Percentiles rank a stretch among this genome's conserved stretches.
Evolutionary conservation across 1,140 invertebrate species (phyloP).

Genomic region (Bathynomus jamesi): DNA sequence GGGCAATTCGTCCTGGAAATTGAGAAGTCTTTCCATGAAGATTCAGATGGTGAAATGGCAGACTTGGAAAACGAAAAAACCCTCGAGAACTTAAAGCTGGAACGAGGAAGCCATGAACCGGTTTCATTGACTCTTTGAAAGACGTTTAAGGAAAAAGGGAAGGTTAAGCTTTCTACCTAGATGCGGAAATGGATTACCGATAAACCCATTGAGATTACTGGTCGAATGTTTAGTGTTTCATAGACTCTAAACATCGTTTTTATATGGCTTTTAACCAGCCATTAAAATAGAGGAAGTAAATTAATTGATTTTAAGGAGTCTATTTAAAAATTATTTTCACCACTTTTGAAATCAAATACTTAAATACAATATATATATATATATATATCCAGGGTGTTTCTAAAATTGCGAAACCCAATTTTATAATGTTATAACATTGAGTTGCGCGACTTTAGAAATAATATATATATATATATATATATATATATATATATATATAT

Average conservation of each 20-base stretch:
- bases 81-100: neutral
- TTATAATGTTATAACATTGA: too few relatives aligned
- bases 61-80: neutral
- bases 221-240: neutral
- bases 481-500: too few relatives aligned
- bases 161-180: neutral
- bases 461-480: too few relatives aligned
- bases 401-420: too few relatives aligned
- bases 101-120: neutral
- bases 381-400: too few relatives aligned
- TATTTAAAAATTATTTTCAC: too few relatives aligned
- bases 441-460: too few relatives aligned
- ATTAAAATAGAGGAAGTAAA: too few relatives aligned
- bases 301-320: too few relatives aligned
- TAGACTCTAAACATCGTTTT: neutral
- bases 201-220: neutral
- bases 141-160: neutral
- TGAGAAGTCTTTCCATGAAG: neutral
- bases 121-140: neutral
- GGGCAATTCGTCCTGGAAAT: neutral
- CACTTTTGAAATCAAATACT: too few relatives aligned
- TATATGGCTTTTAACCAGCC: neutral
- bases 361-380: too few relatives aligned
- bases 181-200: neutral
- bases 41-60: neutral